These are phyloP conservation scores for honey bee (Apis mellifera) DNA, from an alignment of 1,140 invertebrate genomes.

Conservation along the genomic window Amel_HAv3.1 CM009943.2:3173001-3173500, in stretches of 20 bases:
- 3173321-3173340: slow-evolving; percentile 58
- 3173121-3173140: too few species aligned
- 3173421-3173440: slow-evolving; percentile 37
- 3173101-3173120: too few species aligned
- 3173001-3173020: too few species aligned
- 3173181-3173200: slow-evolving; percentile 41
- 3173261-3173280: slow-evolving; percentile 78
- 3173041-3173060: too few species aligned
- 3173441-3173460: slow-evolving; percentile 9
- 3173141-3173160: too few species aligned
- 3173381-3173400: slow-evolving; percentile 74
- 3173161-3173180: slow-evolving; percentile 13
- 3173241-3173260: slow-evolving; percentile 74
- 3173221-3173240: slow-evolving; percentile 14
- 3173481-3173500: slow-evolving; percentile 1
- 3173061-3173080: too few species aligned
- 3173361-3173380: slow-evolving; percentile 52
- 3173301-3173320: slow-evolving; percentile 51
- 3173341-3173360: slow-evolving; percentile 80
- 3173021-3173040: too few species aligned
- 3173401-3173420: slow-evolving; percentile 67
- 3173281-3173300: slow-evolving; percentile 68
- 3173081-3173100: too few species aligned
- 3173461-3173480: neutral
- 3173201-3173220: slow-evolving; percentile 53